Conservation (phyloP, 1,140 invertebrate species). For the Drosophila santomea region DNA sequence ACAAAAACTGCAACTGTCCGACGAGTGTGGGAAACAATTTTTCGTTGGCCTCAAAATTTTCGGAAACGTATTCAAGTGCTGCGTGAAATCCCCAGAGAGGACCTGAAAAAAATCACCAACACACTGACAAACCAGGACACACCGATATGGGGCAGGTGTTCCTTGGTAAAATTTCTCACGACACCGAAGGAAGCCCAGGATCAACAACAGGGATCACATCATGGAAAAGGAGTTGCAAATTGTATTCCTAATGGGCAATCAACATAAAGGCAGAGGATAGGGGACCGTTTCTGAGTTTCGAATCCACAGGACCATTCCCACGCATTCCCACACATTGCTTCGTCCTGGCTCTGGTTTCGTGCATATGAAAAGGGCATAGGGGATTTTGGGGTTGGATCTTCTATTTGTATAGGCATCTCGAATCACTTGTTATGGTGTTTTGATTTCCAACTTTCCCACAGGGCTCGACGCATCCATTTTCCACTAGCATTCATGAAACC, state of each 20-base stretch:
- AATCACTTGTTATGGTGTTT: conserved; percentile 76
- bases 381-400: conserved; percentile 28
- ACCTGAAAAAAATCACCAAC: conserved; percentile 22
- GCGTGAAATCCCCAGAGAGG: conserved; percentile 41
- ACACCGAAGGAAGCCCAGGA: conserved; percentile 68
- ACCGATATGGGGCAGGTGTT: conserved; percentile 81
- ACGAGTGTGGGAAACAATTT: conserved; percentile 84
- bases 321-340: conserved; percentile 69
- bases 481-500: conserved; percentile 9
- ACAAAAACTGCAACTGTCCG: conserved; percentile 77
- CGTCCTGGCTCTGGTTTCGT: conserved; percentile 57
- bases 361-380: conserved; percentile 7
- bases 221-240: conserved; percentile 79
- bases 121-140: conserved; percentile 22
- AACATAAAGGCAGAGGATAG: conserved; percentile 58
- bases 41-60: conserved; percentile 75
- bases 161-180: conserved; percentile 83
- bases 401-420: conserved; percentile 65
- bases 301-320: conserved; percentile 47
- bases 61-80: conserved; percentile 80
- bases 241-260: conserved; percentile 81
- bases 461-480: conserved; percentile 30
- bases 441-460: conserved; percentile 80
- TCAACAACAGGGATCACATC: conserved; percentile 41
- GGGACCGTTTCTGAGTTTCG: conserved; percentile 6